A percentile compares a stretch with the other conserved stretches of the same genome.
phyloP scores from a whole-genome alignment of 2,797 vertebrate genomes.

The Buceros bicornis region DNA sequence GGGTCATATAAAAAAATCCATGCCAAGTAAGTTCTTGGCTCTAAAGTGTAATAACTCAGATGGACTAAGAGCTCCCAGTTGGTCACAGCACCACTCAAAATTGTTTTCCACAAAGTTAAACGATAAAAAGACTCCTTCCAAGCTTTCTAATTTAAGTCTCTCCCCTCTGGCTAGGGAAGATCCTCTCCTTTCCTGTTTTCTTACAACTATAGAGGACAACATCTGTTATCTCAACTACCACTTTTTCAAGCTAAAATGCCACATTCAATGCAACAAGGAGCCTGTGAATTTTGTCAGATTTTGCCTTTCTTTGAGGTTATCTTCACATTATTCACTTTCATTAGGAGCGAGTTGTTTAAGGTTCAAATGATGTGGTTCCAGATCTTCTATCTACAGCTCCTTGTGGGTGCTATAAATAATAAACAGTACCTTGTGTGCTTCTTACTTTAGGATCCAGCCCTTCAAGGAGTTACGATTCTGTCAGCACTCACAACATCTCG shows the following conservation, averaged over 20 bases:
- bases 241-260: neutral
- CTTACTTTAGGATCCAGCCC: neutral
- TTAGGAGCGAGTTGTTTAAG: neutral
- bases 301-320: neutral
- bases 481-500: neutral
- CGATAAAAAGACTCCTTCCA: neutral
- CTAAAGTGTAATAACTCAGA: neutral
- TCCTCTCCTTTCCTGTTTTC: neutral
- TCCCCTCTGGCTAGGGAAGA: neutral
- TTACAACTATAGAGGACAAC: neutral
- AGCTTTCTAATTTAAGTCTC: neutral
- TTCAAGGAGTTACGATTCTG: neutral
- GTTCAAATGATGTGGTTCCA: neutral
- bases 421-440: neutral
- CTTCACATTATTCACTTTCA: neutral
- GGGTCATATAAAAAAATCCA: slow-evolving; percentile 14
- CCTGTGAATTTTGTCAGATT: neutral
- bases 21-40: neutral
- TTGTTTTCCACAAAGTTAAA: neutral
- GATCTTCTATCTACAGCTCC: neutral
- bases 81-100: slow-evolving; percentile 17
- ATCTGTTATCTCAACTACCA: neutral
- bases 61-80: neutral
- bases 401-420: neutral
- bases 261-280: neutral